Base-by-base conservation (phyloP, 1,140 invertebrate genomes). In the Meteorus sp. region DNA sequence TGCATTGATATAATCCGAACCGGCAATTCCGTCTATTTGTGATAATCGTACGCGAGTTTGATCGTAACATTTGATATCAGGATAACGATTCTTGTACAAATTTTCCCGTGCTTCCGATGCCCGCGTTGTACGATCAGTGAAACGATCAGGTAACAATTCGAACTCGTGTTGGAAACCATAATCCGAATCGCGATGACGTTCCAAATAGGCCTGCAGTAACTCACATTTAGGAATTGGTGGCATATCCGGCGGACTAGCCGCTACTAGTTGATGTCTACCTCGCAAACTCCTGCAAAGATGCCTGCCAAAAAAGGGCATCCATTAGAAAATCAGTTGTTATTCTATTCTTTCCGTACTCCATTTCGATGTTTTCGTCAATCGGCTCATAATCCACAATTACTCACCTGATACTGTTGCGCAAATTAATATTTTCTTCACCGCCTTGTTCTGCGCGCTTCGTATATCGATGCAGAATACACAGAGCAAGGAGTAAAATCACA, bases 1-100 rank as follows among this genome's bases (percentile, higher is more conserved):
- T 0, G 94, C 94, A 74, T 97, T 97, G 52, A 97, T 94, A 70
- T 97, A 97, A 76, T 95, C 93, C 0, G 89, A 89, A 3, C 89
- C 89, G 41, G 84, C 83, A 33, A 90, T 85, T 23, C 89, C 89
- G 72, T 93, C 91, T 3, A 90, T 81, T 61, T 87, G 84, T 0
- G 85, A 81, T 4, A 95, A 73, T 67, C 90, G 89, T 0, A 97
- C 91, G 65, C 94, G 80, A 5, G 93, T 96, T 79, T 97, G 94
- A 80, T 97, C 94, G 73, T 94, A 95, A 2, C 90, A 89, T 76
- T 94, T 94, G 58, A 95, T 94, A 67, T 94, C 92, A 0, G 92
- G 92, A 72, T 95, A 93, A 19, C 90, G 82, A 81, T 95, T 94
- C 77, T 94, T 94, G 48, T 87, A 86, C 8, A 89, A 78, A 79